Percentiles rank a stretch among this genome's conserved stretches.
Conservation (phyloP, 2,797 vertebrate genomes). For the Adrianichthys oophorus region DNA sequence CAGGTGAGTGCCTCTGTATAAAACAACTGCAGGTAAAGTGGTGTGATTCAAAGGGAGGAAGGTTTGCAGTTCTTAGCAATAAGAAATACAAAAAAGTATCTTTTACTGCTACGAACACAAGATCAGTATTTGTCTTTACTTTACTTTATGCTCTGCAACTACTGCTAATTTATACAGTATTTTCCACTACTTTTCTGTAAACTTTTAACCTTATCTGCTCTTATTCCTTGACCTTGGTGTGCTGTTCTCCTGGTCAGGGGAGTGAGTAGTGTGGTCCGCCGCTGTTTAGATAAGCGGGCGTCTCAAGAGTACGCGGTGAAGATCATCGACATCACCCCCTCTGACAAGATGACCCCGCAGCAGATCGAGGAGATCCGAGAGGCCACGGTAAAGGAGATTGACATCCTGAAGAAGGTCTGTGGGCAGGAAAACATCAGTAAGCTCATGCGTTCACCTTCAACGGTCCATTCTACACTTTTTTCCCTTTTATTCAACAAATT, state of each 20-base stretch:
- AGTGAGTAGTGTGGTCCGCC: slow-evolving; percentile 93
- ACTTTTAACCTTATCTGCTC: too few relatives aligned
- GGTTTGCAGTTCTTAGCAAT: too few relatives aligned
- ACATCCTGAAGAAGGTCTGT: slow-evolving; percentile 91
- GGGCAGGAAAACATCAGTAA: slow-evolving; percentile 93
- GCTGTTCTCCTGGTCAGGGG: slow-evolving; percentile 77
- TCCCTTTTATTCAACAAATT: slow-evolving; percentile 4
- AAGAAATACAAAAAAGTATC: too few relatives aligned
- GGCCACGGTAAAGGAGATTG: slow-evolving; percentile 91
- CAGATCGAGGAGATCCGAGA: slow-evolving; percentile 88
- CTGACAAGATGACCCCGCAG: slow-evolving; percentile 83
- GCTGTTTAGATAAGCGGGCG: slow-evolving; percentile 87
- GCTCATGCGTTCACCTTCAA: slow-evolving; percentile 27
- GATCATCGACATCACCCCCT: slow-evolving; percentile 93
- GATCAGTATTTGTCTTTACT: too few relatives aligned
- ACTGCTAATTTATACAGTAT: too few relatives aligned
- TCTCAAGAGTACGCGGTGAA: slow-evolving; percentile 91
- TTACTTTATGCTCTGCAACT: too few relatives aligned
- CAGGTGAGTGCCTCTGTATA: too few relatives aligned
- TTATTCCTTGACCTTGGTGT: background rate
- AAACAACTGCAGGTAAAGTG: too few relatives aligned
- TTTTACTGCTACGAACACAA: too few relatives aligned
- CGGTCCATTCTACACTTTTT: too few relatives aligned
- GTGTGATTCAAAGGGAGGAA: too few relatives aligned
- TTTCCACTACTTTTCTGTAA: too few relatives aligned